Evolutionary conservation across 2,797 vertebrate genomes (phyloP).

Genomic region (Ptychobarbus kaznakovi): DNA sequence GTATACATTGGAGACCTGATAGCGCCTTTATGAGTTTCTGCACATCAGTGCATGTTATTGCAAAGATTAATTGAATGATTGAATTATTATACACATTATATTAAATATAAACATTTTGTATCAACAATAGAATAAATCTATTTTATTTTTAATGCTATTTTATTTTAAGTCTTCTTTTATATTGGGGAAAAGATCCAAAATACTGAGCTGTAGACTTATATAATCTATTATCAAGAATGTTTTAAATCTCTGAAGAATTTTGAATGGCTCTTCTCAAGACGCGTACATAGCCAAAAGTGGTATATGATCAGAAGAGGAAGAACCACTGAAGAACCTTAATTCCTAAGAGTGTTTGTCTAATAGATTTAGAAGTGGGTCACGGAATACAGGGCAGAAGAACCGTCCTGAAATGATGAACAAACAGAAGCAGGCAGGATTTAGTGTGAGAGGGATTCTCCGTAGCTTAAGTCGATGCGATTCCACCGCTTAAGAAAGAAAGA

Average conservation of each 20-base stretch:
- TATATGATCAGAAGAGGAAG: background rate
- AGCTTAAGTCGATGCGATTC: background rate
- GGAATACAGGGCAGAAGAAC: background rate
- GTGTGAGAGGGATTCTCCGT: background rate
- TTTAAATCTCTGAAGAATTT: background rate
- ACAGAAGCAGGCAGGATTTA: background rate
- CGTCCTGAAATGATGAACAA: background rate
- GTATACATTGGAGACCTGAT: background rate
- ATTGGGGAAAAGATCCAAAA: background rate
- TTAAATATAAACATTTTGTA: too few species aligned
- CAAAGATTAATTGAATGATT: background rate
- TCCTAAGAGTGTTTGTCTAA: background rate
- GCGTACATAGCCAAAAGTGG: background rate
- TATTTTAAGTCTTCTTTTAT: background rate
- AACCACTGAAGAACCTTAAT: background rate
- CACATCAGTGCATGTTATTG: background rate
- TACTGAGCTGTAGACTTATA: background rate
- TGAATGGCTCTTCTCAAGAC: background rate
- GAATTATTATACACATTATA: background rate
- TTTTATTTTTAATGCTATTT: too few species aligned
- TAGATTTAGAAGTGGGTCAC: background rate
- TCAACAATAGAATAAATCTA: too few species aligned
- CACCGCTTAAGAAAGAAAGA: slow-evolving; percentile 19
- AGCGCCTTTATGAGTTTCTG: background rate
- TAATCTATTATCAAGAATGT: background rate